Evolutionary conservation across 2,888 invertebrate species (phyloP).

Genomic region (Erpobdella octoculata): DNA sequence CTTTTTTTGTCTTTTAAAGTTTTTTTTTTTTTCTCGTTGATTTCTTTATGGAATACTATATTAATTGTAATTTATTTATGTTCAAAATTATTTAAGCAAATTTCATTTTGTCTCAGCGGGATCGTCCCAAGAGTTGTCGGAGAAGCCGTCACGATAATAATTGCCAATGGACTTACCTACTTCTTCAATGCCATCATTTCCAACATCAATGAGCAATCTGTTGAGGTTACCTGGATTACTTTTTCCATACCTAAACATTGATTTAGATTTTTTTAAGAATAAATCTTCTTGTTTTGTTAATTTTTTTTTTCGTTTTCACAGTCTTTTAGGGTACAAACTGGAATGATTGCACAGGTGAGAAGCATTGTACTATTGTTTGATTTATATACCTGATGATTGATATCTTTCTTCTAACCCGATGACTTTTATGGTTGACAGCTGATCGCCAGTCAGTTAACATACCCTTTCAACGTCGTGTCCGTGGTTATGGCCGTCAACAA

Average conservation of each 20-base stretch:
- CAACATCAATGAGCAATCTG: slow-evolving; percentile 52
- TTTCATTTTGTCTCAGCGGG: slow-evolving; percentile 62
- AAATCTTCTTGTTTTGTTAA: not conserved
- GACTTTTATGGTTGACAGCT: too few relatives aligned
- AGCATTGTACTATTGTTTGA: not conserved
- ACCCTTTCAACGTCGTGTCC: slow-evolving; percentile 82
- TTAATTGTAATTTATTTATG: slow-evolving; percentile 1
- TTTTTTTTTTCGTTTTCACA: slow-evolving; percentile 2
- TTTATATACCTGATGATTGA: not conserved
- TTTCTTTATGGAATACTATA: not conserved
- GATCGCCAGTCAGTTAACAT: slow-evolving; percentile 55
- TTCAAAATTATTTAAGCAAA: slow-evolving; percentile 12
- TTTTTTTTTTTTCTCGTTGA: not conserved
- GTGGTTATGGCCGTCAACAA: slow-evolving; percentile 82
- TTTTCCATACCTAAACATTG: not conserved
- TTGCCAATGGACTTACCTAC: slow-evolving; percentile 60
- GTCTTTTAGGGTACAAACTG: slow-evolving; percentile 7
- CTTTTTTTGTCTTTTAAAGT: not conserved
- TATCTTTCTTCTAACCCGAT: too few relatives aligned
- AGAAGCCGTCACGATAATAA: slow-evolving; percentile 70
- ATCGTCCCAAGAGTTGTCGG: slow-evolving; percentile 76
- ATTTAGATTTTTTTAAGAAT: not conserved
- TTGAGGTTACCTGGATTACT: not conserved
- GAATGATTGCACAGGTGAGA: not conserved
- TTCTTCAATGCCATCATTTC: slow-evolving; percentile 58